Conservation (phyloP, 2,888 invertebrate species). For the Rotaria socialis region DNA sequence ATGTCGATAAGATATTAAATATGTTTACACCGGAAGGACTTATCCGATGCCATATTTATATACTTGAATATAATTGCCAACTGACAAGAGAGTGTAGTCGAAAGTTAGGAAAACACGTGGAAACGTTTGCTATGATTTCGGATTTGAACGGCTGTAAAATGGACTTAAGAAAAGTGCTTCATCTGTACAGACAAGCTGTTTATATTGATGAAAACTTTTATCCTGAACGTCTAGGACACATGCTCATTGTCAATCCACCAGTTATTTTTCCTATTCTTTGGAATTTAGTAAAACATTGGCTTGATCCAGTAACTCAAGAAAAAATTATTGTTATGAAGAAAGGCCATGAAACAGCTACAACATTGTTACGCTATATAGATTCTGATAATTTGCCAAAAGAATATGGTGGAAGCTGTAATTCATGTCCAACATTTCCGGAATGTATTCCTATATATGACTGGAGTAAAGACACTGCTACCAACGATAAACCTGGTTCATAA, state of each 20-base stretch:
- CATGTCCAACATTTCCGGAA: neutral
- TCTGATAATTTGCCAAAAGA: slow-evolving; percentile 1
- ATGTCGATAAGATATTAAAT: slow-evolving; percentile 12
- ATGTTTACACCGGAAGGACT: neutral
- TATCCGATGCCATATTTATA: neutral
- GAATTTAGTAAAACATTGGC: slow-evolving; percentile 9
- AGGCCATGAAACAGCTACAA: neutral
- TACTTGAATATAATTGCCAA: neutral
- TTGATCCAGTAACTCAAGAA: neutral
- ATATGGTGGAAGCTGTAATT: neutral
- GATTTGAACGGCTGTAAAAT: neutral
- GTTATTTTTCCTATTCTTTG: neutral
- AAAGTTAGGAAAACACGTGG: neutral
- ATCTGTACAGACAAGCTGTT: neutral
- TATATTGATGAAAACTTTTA: neutral
- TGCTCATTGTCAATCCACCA: neutral
- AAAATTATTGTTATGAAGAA: neutral
- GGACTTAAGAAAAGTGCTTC: neutral
- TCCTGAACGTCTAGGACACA: slow-evolving; percentile 6
- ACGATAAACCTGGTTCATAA: too few relatives aligned
- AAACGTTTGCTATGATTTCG: slow-evolving; percentile 13
- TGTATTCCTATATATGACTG: slow-evolving; percentile 17
- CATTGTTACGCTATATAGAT: neutral
- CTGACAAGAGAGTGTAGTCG: neutral
- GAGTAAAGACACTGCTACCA: slow-evolving; percentile 9